phyloP scores from a whole-genome alignment of 2,888 invertebrate species.

The Tetragonisca angustula region DNA sequence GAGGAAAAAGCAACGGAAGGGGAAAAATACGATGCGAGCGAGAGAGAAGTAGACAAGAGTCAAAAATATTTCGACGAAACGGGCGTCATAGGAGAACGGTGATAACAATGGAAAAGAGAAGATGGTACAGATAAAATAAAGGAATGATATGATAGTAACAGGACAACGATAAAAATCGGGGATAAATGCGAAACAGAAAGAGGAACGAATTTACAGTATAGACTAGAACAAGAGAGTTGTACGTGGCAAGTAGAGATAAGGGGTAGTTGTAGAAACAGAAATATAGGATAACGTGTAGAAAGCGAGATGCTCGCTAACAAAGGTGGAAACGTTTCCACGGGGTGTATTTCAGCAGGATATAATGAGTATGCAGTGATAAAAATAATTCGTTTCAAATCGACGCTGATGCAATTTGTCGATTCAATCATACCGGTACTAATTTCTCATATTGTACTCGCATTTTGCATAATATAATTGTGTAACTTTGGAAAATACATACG shows the following conservation, averaged over 20 bases:
- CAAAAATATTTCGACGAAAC: neutral
- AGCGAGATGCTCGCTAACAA: conserved; percentile 1
- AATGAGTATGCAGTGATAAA: neutral
- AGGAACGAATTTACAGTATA: neutral
- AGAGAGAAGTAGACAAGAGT: neutral
- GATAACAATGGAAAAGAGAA: neutral
- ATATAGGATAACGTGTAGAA: neutral
- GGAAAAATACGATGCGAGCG: neutral
- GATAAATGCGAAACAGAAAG: neutral
- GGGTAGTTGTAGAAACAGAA: neutral
- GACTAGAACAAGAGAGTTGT: conserved; percentile 4
- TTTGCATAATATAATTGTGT: neutral
- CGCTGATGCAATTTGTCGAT: neutral
- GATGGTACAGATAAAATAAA: neutral
- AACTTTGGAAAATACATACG: neutral
- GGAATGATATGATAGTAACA: neutral
- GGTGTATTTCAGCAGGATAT: neutral
- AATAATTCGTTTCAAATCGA: neutral
- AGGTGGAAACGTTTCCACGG: neutral
- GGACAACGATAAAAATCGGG: conserved; percentile 13
- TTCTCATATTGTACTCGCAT: neutral
- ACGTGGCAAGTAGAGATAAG: neutral
- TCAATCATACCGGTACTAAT: neutral
- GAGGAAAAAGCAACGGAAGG: neutral
- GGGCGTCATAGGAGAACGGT: neutral